A percentile compares a stretch with the other conserved stretches of the same genome.
Conservation (phyloP, 2,888 invertebrate species). For the Melanostoma mellinum region DNA sequence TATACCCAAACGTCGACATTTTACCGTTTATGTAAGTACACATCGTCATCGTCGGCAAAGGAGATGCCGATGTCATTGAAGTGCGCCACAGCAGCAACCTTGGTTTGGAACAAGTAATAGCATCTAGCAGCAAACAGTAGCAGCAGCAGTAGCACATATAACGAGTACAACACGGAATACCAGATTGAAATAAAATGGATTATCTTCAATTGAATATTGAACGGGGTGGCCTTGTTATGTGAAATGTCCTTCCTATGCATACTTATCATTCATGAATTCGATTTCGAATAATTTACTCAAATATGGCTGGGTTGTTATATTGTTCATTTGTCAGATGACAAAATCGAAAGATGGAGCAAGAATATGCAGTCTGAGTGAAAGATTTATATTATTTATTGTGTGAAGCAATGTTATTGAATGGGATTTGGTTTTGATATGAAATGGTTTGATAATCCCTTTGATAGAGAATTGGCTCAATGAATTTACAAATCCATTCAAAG, state of each 20-base stretch:
- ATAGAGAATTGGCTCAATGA: too few relatives aligned
- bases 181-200: slow-evolving; percentile 72
- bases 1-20: slow-evolving; percentile 51
- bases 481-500: too few relatives aligned
- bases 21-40: slow-evolving; percentile 65
- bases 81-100: slow-evolving; percentile 12
- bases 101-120: not conserved
- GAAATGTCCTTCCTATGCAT: slow-evolving; percentile 35
- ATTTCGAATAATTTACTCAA: slow-evolving; percentile 65
- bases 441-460: too few relatives aligned
- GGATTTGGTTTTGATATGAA: too few relatives aligned
- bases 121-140: too few relatives aligned
- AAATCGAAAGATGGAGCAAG: slow-evolving; percentile 40
- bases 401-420: too few relatives aligned
- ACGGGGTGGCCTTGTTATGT: slow-evolving; percentile 48
- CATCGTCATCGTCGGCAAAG: slow-evolving; percentile 3
- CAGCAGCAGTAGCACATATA: too few relatives aligned
- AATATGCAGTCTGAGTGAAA: not conserved
- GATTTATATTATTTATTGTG: too few relatives aligned
- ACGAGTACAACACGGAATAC: slow-evolving; percentile 47
- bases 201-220: slow-evolving; percentile 70
- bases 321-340: slow-evolving; percentile 70
- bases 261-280: slow-evolving; percentile 72
- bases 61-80: slow-evolving; percentile 9
- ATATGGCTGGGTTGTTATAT: slow-evolving; percentile 61